A percentile compares a stretch with the other conserved stretches of the same genome.
These are phyloP conservation scores for Otus sunia DNA, from an alignment of 2,113 vertebrate genomes.

Conservation along the genomic window DNA sequence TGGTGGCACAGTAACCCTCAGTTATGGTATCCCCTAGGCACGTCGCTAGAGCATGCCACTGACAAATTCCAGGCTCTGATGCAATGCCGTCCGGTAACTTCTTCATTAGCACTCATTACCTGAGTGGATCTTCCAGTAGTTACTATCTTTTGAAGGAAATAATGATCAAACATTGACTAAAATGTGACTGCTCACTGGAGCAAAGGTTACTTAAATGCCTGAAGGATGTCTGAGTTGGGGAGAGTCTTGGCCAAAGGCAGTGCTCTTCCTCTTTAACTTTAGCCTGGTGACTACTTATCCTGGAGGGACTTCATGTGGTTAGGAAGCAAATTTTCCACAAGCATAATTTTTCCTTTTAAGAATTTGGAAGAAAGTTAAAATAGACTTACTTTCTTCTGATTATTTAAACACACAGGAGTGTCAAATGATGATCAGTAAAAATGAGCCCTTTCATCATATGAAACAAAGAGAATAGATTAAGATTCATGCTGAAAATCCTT, in stretches of 20 bases:
- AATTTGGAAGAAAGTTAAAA: not conserved
- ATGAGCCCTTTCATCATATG: not conserved
- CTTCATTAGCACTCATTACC: not conserved
- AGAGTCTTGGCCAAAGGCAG: not conserved
- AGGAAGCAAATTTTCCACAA: not conserved
- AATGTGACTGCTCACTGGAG: not conserved
- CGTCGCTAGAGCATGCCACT: not conserved
- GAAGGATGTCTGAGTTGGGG: not conserved
- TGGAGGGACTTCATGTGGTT: not conserved
- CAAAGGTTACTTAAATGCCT: not conserved
- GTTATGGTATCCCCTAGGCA: not conserved
- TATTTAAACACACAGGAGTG: not conserved
- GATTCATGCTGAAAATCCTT: not conserved
- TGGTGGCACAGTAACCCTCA: not conserved
- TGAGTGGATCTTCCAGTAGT: not conserved
- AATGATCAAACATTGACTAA: not conserved
- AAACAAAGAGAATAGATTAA: slow-evolving; percentile 2
- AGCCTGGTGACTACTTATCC: not conserved
- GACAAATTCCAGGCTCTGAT: not conserved
- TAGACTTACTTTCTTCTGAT: not conserved
- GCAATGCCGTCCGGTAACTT: not conserved
- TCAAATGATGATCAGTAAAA: not conserved
- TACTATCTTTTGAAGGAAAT: not conserved
- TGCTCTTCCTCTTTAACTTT: not conserved
- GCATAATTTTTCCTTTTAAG: not conserved